A percentile compares a stretch with the other conserved stretches of the same genome.
Conservation (phyloP, 2,888 invertebrate genomes). For the Caenorhabditis imperialis region DNA sequence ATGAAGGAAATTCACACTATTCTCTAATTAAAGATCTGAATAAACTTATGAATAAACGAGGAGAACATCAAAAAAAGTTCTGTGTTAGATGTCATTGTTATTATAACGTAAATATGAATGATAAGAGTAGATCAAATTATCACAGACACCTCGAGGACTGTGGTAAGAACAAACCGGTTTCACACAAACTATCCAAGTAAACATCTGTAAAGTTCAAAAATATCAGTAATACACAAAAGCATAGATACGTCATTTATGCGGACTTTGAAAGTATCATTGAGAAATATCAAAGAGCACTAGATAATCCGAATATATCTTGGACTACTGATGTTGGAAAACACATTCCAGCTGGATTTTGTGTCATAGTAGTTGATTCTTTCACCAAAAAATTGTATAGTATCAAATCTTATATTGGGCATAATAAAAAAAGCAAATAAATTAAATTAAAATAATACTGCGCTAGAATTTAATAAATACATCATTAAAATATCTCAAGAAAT, state of each 20-base stretch:
- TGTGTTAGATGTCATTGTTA: not conserved
- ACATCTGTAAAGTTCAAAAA: slow-evolving; percentile 52
- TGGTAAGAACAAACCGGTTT: slow-evolving; percentile 54
- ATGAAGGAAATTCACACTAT: slow-evolving; percentile 49
- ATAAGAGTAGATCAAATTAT: slow-evolving; percentile 47
- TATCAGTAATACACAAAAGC: slow-evolving; percentile 58
- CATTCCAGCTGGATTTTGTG: slow-evolving; percentile 53
- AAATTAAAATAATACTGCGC: too few species aligned
- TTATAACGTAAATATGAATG: slow-evolving; percentile 11
- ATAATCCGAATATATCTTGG: slow-evolving; percentile 47
- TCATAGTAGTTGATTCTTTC: slow-evolving; percentile 54
- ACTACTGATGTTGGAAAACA: slow-evolving; percentile 55
- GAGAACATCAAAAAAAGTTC: slow-evolving; percentile 49
- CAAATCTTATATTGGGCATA: slow-evolving; percentile 29
- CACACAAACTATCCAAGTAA: slow-evolving; percentile 38
- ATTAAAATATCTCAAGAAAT: slow-evolving; percentile 31
- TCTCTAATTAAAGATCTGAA: slow-evolving; percentile 52
- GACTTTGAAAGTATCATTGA: slow-evolving; percentile 58
- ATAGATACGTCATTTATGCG: slow-evolving; percentile 56
- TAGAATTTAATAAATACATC: slow-evolving; percentile 48
- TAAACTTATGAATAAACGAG: slow-evolving; percentile 39
- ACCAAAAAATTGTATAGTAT: slow-evolving; percentile 21
- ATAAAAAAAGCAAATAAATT: too few species aligned
- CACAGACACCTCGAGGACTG: slow-evolving; percentile 57
- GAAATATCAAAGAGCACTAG: slow-evolving; percentile 13